phyloP scores from a whole-genome alignment of 35 echinoderm and acorn worm species.

The Apostichopus californicus region DNA sequence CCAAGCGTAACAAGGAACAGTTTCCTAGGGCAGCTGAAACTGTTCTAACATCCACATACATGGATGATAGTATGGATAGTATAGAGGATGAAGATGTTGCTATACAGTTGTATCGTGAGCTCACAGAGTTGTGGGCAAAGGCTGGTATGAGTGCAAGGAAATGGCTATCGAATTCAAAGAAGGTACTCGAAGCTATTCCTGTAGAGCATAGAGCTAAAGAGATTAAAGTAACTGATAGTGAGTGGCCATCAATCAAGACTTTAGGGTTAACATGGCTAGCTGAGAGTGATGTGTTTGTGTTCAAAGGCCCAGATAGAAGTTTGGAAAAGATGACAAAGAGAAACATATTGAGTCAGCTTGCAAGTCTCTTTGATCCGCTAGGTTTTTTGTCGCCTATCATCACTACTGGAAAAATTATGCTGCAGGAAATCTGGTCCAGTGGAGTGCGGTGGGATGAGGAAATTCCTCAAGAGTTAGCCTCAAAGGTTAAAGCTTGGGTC shows the following conservation, averaged over 20 bases:
- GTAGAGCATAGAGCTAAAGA: slow-evolving; percentile 49
- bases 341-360: slow-evolving; percentile 35
- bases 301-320: slow-evolving; percentile 37
- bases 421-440: slow-evolving; percentile 50
- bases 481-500: slow-evolving; percentile 18
- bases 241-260: slow-evolving; percentile 49
- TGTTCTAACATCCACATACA: slow-evolving; percentile 39
- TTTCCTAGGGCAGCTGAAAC: slow-evolving; percentile 50
- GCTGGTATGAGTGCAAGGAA: slow-evolving; percentile 44
- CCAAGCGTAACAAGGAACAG: background rate
- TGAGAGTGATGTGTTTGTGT: slow-evolving; percentile 55
- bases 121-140: slow-evolving; percentile 26
- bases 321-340: slow-evolving; percentile 39
- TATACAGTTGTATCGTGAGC: slow-evolving; percentile 45
- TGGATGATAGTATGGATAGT: slow-evolving; percentile 54
- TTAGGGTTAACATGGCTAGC: slow-evolving; percentile 46
- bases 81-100: slow-evolving; percentile 39
- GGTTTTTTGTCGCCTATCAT: slow-evolving; percentile 35
- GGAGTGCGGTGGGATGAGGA: slow-evolving; percentile 53
- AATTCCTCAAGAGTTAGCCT: background rate
- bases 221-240: background rate
- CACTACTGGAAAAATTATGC: slow-evolving; percentile 14
- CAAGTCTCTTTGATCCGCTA: slow-evolving; percentile 24
- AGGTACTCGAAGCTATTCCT: slow-evolving; percentile 46
- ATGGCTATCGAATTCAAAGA: slow-evolving; percentile 58